Evolutionary conservation across 2,888 invertebrate species (phyloP).

Genomic region (Junonia oenone): DNA sequence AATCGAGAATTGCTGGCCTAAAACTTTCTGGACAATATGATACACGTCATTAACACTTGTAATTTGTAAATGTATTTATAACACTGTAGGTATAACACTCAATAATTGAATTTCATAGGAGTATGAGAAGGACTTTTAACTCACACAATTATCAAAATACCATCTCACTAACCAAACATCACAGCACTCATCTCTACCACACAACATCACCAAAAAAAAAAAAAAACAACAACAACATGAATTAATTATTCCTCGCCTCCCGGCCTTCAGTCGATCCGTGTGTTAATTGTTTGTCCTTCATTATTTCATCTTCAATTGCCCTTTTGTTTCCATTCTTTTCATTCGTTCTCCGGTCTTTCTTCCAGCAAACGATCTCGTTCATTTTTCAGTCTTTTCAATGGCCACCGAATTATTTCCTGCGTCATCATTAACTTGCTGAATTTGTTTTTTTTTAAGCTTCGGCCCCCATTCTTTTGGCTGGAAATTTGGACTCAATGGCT

Average conservation of each 20-base stretch:
- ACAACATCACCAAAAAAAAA: no score
- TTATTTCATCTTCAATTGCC: slow-evolving; percentile 79
- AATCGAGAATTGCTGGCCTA: no score
- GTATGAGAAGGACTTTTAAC: no score
- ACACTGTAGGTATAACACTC: no score
- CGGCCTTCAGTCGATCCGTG: slow-evolving; percentile 42
- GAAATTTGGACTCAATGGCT: slow-evolving; percentile 23
- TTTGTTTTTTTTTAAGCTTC: slow-evolving; percentile 35
- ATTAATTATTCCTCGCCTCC: background rate
- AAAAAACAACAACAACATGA: slow-evolving; percentile 6
- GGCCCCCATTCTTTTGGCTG: slow-evolving; percentile 33
- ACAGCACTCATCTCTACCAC: no score
- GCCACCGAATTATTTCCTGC: slow-evolving; percentile 61
- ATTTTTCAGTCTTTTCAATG: slow-evolving; percentile 64
- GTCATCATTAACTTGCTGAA: slow-evolving; percentile 71
- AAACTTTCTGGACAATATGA: no score
- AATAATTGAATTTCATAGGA: no score
- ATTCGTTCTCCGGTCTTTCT: slow-evolving; percentile 64
- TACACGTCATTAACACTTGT: no score
- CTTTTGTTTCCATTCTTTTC: slow-evolving; percentile 72
- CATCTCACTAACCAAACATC: no score
- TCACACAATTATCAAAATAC: no score
- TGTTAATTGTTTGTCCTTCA: slow-evolving; percentile 78
- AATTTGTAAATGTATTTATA: no score
- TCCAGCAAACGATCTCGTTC: slow-evolving; percentile 66